Evolutionary conservation across 2,888 invertebrate genomes (phyloP).

Genomic region (Acleris emargana): DNA sequence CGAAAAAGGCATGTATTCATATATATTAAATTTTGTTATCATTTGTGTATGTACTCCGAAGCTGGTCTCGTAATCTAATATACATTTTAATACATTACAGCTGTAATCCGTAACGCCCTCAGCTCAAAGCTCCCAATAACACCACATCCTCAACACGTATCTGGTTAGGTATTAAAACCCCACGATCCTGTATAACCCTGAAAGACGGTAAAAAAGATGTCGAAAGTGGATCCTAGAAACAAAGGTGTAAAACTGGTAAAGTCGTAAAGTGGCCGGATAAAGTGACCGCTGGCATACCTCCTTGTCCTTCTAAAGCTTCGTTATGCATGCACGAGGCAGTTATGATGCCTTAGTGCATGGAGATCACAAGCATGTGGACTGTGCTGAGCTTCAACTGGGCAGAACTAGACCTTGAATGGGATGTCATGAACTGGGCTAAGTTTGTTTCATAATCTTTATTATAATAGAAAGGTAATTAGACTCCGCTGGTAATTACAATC

Average conservation of each 20-base stretch:
- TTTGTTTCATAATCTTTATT: too few relatives aligned
- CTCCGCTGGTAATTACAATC: too few relatives aligned
- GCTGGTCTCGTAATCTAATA: too few relatives aligned
- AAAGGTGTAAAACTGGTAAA: slow-evolving; percentile 49
- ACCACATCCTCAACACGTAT: slow-evolving; percentile 43
- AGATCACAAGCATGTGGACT: slow-evolving; percentile 42
- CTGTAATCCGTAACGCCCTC: too few relatives aligned
- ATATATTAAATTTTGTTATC: too few relatives aligned
- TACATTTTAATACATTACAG: too few relatives aligned
- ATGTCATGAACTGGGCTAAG: too few relatives aligned
- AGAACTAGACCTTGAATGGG: too few relatives aligned
- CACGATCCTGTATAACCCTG: slow-evolving; percentile 46
- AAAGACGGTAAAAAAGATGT: slow-evolving; percentile 40
- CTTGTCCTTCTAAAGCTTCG: slow-evolving; percentile 76
- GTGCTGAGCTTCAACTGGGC: background rate
- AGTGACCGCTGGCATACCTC: slow-evolving; percentile 63
- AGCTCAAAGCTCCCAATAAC: slow-evolving; percentile 8
- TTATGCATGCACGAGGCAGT: slow-evolving; percentile 66
- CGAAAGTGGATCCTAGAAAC: slow-evolving; percentile 50
- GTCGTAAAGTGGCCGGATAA: slow-evolving; percentile 43
- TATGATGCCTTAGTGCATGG: slow-evolving; percentile 52
- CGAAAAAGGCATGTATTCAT: too few relatives aligned
- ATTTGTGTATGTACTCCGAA: too few relatives aligned
- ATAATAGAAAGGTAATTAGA: too few relatives aligned
- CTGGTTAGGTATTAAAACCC: slow-evolving; percentile 39